A percentile compares a stretch with the other conserved stretches of the same genome.
These are phyloP conservation scores for Solen grandis DNA, from an alignment of 1,140 invertebrate genomes.

Conservation along the genomic window DNA sequence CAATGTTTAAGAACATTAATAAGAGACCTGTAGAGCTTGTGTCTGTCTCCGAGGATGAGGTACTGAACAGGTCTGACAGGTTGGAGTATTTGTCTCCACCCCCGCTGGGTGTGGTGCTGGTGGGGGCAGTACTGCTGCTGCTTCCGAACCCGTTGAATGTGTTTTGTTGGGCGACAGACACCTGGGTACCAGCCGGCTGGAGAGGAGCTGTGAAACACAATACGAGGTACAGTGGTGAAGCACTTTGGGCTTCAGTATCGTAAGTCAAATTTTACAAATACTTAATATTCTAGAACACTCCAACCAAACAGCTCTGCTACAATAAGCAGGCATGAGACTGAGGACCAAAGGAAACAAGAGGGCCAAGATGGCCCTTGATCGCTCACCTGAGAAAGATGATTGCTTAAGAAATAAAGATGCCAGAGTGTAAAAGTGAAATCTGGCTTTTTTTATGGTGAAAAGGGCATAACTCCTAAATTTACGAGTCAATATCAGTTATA, in stretches of 20 bases:
- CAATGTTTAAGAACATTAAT: no score
- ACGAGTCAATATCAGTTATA: no score
- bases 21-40: constrained; percentile 5
- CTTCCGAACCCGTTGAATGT: constrained; percentile 37
- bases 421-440: no score
- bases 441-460: no score
- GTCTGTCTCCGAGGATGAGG: constrained; percentile 12
- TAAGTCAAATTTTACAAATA: not conserved
- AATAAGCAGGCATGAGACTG: not conserved
- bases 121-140: not conserved
- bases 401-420: no score
- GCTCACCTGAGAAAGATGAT: not conserved
- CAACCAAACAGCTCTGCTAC: not conserved
- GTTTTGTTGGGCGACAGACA: constrained; percentile 26
- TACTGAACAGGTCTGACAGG: constrained; percentile 48
- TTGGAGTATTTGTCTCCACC: constrained; percentile 49
- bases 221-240: not conserved
- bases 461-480: no score
- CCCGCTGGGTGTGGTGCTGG: not conserved
- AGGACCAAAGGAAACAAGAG: not conserved
- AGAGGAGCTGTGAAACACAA: constrained; percentile 36
- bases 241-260: not conserved
- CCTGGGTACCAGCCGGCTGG: constrained; percentile 35
- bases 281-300: not conserved
- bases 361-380: not conserved